These are phyloP conservation scores for Monoplex corrugatus DNA, from an alignment of 2,888 invertebrate species.

Conservation along the genomic window DNA sequence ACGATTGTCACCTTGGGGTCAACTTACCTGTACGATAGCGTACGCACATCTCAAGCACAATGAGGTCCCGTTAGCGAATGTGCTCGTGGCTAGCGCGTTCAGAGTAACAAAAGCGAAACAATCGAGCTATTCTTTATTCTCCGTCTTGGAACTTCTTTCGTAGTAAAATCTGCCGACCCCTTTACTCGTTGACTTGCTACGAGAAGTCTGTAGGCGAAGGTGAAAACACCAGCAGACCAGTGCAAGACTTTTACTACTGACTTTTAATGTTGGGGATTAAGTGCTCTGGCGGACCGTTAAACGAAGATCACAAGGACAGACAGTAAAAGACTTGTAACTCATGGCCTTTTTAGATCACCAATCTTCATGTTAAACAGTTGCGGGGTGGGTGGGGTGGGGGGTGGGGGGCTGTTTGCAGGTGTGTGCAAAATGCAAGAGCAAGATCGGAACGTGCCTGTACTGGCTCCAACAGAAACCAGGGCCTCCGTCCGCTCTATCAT, in stretches of 20 bases:
- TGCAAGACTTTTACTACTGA: not conserved
- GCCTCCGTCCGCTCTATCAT: too few species aligned
- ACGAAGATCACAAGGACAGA: not conserved
- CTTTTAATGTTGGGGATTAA: not conserved
- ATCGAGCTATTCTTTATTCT: constrained; percentile 38
- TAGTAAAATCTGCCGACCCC: not conserved
- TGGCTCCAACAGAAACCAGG: not conserved
- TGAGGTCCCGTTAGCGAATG: constrained; percentile 38
- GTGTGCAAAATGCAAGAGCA: not conserved
- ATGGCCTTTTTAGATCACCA: not conserved
- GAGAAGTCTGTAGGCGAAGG: not conserved
- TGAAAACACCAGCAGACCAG: not conserved
- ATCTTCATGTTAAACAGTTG: not conserved
- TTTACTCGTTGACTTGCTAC: not conserved
- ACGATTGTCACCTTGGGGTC: constrained; percentile 12
- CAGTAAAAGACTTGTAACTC: not conserved
- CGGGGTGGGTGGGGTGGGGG: too few species aligned
- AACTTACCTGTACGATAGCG: constrained; percentile 41
- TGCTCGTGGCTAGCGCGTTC: not conserved
- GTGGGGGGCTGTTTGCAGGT: not conserved
- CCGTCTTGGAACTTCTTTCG: constrained; percentile 32
- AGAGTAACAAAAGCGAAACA: too few species aligned
- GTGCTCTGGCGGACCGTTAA: not conserved
- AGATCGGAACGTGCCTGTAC: not conserved
- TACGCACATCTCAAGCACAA: constrained; percentile 48